Base-by-base conservation (phyloP, 2,113 vertebrate genomes). In the Peucedramus taeniatus region DNA sequence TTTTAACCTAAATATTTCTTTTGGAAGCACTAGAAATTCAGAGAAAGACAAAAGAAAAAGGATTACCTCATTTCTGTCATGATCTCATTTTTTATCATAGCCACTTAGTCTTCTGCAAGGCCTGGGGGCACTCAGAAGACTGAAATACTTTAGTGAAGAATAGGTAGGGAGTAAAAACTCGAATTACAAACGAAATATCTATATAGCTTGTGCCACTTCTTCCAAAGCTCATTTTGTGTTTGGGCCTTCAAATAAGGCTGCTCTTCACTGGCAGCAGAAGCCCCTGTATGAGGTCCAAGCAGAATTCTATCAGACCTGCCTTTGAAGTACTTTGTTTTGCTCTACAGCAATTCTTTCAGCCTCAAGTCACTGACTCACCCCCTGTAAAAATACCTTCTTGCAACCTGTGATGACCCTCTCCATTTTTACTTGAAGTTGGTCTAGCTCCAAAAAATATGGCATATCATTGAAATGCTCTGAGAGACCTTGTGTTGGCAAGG, bases 1-100 rank as follows among this genome's bases (percentile, higher is more conserved):
- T 91, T 83, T 92, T 49, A 94, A 96, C 61, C 33, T 93, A 96
- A 95, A 97, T 92, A 94, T 95, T 97, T 96, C 61, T 56, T 91
- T 96, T 96, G 86, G 90, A 96, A 87, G 63, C 40, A 88, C 66
- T 65, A 94, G 59, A 92, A 96, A 82, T 42, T 53, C 28, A 64
- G 39, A 68, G 37, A 76, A 74, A 94, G 90, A 82, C 53, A 71
- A 70, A 92, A 84, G 81, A 74, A 93, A 69, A 66, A 89, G 80
- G 54, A 96, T 93, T 94, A 91, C 63, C 78, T 97, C 74, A 81
- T 77, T 91, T 86, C 78, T 93, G 90, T 96, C 87, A 80, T 69
- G 80, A 96, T 85, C 76, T 96, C 83, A 89, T 74, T 83, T 93
- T 76, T 93, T 96, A 96, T 87, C 87, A 72, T 81, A 91, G 85